Evolutionary conservation across 2,113 vertebrate genomes (phyloP).

Genomic region (Cyprinodon brontotheroides): DNA sequence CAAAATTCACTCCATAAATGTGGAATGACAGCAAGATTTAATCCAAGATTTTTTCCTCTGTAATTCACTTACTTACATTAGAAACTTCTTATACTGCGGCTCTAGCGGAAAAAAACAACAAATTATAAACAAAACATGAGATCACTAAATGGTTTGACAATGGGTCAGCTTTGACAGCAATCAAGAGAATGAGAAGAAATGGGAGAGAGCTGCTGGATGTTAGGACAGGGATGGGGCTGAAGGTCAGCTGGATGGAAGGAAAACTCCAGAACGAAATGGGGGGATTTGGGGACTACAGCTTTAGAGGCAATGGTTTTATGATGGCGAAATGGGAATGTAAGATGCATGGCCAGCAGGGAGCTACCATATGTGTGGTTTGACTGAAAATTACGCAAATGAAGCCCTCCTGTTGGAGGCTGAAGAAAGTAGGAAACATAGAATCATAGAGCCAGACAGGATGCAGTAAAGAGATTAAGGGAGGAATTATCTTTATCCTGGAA

Average conservation of each 20-base stretch:
- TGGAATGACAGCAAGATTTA: not conserved
- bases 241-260: not conserved
- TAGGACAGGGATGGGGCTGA: not conserved
- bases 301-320: not conserved
- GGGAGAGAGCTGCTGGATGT: not conserved
- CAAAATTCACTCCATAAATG: no score
- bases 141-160: slow-evolving; percentile 9
- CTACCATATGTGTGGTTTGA: not conserved
- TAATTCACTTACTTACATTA: slow-evolving; percentile 8
- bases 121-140: not conserved
- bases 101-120: slow-evolving; percentile 37
- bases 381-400: not conserved
- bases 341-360: not conserved
- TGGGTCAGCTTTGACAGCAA: slow-evolving; percentile 49
- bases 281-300: no score
- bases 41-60: not conserved
- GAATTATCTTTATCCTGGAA: slow-evolving; percentile 27
- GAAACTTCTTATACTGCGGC: slow-evolving; percentile 16
- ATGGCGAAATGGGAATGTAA: not conserved
- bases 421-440: slow-evolving; percentile 18
- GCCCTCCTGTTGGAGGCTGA: slow-evolving; percentile 5
- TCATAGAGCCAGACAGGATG: slow-evolving; percentile 13
- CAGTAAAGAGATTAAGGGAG: slow-evolving; percentile 18
- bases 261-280: not conserved
- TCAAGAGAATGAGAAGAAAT: not conserved